Base-by-base conservation (phyloP, 2,888 invertebrate genomes). In the Hypolimnas misippus region DNA sequence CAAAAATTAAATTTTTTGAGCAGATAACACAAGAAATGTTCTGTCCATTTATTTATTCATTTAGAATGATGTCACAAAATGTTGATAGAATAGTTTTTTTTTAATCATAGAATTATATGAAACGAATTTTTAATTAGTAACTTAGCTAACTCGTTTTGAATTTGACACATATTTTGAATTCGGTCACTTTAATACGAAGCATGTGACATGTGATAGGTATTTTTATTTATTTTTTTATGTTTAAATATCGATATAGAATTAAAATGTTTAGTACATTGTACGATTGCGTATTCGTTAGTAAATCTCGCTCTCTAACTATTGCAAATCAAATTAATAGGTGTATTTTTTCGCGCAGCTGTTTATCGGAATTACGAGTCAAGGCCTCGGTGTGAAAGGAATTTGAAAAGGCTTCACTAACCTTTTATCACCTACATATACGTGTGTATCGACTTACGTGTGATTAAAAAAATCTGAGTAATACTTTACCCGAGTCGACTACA, bases 221-320 rank as follows among this genome's bases (percentile, higher is more conserved):
- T 6, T 42, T 42, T 42, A 1, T 42, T 17, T 17, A 3, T 16
- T 12, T 21, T n/a, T 4, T 12, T 10, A 12, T 19, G 19, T 21
- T 19, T 7, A 5, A 0, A 46, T 1, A 8, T 12, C 4, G 8
- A 29, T 29, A 10, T 29, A 29, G n/a, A 49, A 3, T 7, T 12
- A 29, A 29, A 12, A 25, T 14, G 29, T n/a, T n/a, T n/a, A 29
- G 25, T n/a, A n/a, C 49, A 49, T 4, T 14, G 7, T 29, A 29
- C 29, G 29, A 49, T 29, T 49, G 44, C 49, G 49, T 49, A 29
- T 21, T 29, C 25, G 12, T 40, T 40, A 29, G 8, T 3, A 16
- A 10, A 25, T 58, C 31, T 40, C 8, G 31, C 72, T 77, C 78
- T 76, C 76, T 76, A 72, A 73, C 78, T 73, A 73, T 79, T 74